Percentiles rank a stretch among this genome's conserved stretches.
Conservation (phyloP, 2,113 vertebrate species). For the Puntigrus tetrazona region DNA sequence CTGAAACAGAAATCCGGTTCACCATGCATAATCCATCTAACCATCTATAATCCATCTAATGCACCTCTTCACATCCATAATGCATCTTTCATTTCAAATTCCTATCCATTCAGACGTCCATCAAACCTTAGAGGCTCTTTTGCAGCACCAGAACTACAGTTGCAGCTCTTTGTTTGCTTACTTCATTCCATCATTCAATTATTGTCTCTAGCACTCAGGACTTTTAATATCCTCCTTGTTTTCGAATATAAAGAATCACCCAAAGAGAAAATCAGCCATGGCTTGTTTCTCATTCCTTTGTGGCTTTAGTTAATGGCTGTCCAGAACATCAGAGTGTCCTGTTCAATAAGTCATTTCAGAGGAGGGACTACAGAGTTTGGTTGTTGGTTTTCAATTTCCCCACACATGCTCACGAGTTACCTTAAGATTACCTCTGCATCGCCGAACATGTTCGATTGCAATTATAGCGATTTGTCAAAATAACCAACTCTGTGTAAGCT, state of each 20-base stretch:
- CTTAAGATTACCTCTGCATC: slow-evolving; percentile 29
- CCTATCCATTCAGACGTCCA: neutral
- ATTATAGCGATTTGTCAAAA: slow-evolving; percentile 30
- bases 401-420: neutral
- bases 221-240: neutral
- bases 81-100: neutral
- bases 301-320: slow-evolving; percentile 13
- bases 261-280: slow-evolving; percentile 19
- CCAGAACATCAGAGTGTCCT: slow-evolving; percentile 16
- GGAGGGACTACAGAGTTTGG: slow-evolving; percentile 4
- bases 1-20: slow-evolving; percentile 3
- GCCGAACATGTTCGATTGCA: slow-evolving; percentile 23
- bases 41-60: slow-evolving; percentile 20
- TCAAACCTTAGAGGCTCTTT: neutral
- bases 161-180: neutral
- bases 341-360: slow-evolving; percentile 33
- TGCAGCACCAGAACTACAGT: neutral
- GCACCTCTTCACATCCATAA: neutral
- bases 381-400: slow-evolving; percentile 42
- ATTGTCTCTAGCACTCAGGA: neutral
- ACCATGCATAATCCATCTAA: slow-evolving; percentile 4
- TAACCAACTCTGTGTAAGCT: slow-evolving; percentile 1
- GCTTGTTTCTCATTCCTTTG: neutral
- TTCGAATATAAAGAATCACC: neutral
- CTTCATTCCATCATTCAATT: neutral